phyloP scores from a whole-genome alignment of 2,888 invertebrate species.

The Chouioia cunea region DNA sequence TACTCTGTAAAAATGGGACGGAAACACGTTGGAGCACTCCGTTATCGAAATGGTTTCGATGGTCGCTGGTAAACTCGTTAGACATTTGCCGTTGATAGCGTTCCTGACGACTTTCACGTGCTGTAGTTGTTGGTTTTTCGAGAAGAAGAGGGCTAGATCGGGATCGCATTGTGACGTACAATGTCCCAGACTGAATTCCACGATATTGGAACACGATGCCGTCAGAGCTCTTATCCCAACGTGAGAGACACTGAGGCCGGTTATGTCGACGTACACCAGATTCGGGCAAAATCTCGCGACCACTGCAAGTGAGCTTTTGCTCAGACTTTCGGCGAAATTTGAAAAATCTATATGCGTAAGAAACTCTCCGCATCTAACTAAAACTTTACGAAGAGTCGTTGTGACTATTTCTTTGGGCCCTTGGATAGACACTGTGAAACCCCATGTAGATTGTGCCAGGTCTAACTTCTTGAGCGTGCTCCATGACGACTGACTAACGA shows the following conservation, averaged over 20 bases:
- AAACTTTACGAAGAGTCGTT: conserved; percentile 68
- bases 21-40: conserved; percentile 54
- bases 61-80: conserved; percentile 56
- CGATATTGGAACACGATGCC: conserved; percentile 70
- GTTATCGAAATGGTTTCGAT: conserved; percentile 58
- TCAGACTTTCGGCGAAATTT: conserved; percentile 69
- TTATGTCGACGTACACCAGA: conserved; percentile 71
- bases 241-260: conserved; percentile 70
- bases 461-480: conserved; percentile 65
- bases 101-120: conserved; percentile 54
- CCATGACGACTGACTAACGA: conserved; percentile 70
- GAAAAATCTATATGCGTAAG: conserved; percentile 71
- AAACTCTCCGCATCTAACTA: conserved; percentile 70
- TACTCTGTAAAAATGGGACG: conserved; percentile 55
- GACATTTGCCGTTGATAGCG: conserved; percentile 58
- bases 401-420: conserved; percentile 50
- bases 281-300: conserved; percentile 73
- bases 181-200: conserved; percentile 69
- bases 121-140: conserved; percentile 56
- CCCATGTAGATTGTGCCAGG: conserved; percentile 55
- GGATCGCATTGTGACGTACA: conserved; percentile 66
- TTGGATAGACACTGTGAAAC: conserved; percentile 30
- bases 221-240: conserved; percentile 70
- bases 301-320: conserved; percentile 72
- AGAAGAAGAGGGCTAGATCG: conserved; percentile 60